Percentiles rank a stretch among this genome's conserved stretches.
These are phyloP conservation scores for Hartigia nigra DNA, from an alignment of 2,888 invertebrate genomes.

Conservation along the genomic window DNA sequence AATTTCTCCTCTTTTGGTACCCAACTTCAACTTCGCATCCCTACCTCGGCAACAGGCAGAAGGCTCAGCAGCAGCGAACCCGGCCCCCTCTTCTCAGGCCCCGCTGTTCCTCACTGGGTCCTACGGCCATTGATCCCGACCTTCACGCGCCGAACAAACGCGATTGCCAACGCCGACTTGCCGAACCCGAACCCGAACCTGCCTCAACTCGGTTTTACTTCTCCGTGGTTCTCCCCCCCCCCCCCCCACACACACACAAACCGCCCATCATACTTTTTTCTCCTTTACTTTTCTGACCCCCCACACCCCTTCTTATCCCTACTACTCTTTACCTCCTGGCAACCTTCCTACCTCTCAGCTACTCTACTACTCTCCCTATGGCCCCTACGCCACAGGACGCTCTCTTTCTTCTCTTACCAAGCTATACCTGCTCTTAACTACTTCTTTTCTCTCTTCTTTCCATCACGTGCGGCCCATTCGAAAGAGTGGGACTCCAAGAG, in stretches of 20 bases:
- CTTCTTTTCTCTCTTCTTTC: constrained; percentile 12
- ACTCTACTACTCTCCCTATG: constrained; percentile 15
- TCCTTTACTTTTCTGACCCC: constrained; percentile 37
- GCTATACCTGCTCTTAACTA: background rate
- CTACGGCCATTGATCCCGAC: constrained; percentile 67
- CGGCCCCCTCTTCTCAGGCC: constrained; percentile 19
- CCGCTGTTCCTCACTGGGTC: constrained; percentile 43
- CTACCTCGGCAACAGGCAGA: constrained; percentile 2
- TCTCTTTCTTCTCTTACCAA: constrained; percentile 5
- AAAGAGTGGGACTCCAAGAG: background rate
- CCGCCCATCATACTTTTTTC: constrained; percentile 25
- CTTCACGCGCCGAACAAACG: constrained; percentile 66
- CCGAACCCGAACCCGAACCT: constrained; percentile 62
- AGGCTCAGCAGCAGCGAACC: constrained; percentile 31
- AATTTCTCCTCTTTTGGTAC: constrained; percentile 62
- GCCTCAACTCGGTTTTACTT: constrained; percentile 51
- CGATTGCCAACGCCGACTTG: constrained; percentile 60
- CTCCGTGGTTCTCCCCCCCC: constrained; percentile 15
- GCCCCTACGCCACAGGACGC: background rate
- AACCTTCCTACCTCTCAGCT: constrained; percentile 29
- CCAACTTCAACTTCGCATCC: constrained; percentile 40
- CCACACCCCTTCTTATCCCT: constrained; percentile 28
- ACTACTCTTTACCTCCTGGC: constrained; percentile 32
- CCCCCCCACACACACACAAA: constrained; percentile 26
- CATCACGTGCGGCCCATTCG: constrained; percentile 27